Evolutionary conservation across 2,888 invertebrate species (phyloP).

Genomic region (Dascillus cervinus): DNA sequence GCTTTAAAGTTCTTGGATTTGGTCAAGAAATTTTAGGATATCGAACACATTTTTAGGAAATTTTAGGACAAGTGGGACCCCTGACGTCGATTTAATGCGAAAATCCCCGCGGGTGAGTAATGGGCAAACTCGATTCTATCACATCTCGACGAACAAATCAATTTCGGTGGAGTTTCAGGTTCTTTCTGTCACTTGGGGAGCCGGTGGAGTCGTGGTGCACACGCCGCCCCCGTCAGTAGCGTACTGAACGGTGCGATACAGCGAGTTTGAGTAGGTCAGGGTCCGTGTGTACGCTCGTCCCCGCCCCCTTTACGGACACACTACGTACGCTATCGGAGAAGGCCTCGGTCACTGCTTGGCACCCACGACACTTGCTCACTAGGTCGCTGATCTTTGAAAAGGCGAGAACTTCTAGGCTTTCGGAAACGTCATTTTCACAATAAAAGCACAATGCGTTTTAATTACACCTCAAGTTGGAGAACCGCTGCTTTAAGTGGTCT

Average conservation of each 20-base stretch:
- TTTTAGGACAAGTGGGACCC: no score
- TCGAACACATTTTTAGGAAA: no score
- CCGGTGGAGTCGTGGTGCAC: slow-evolving; percentile 12
- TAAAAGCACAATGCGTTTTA: no score
- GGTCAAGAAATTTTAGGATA: no score
- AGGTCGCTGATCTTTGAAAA: slow-evolving; percentile 16
- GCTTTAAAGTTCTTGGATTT: no score
- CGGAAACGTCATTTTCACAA: no score
- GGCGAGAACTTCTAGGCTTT: no score
- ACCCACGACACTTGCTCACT: slow-evolving; percentile 17
- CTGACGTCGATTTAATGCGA: no score
- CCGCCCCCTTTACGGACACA: slow-evolving; percentile 21
- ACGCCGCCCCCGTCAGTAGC: slow-evolving; percentile 27
- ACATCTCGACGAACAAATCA: neutral
- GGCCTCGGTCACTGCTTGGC: slow-evolving; percentile 25
- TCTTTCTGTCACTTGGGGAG: neutral
- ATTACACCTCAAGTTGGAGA: no score
- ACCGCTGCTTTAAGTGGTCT: no score
- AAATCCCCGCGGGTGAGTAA: no score
- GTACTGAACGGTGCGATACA: slow-evolving; percentile 24
- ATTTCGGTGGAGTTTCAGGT: neutral
- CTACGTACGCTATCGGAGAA: slow-evolving; percentile 24
- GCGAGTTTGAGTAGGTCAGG: slow-evolving; percentile 31
- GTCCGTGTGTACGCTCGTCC: slow-evolving; percentile 20
- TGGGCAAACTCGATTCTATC: no score